Conservation (phyloP, 2,888 invertebrate species). For the Boloria euphrosyne region DNA sequence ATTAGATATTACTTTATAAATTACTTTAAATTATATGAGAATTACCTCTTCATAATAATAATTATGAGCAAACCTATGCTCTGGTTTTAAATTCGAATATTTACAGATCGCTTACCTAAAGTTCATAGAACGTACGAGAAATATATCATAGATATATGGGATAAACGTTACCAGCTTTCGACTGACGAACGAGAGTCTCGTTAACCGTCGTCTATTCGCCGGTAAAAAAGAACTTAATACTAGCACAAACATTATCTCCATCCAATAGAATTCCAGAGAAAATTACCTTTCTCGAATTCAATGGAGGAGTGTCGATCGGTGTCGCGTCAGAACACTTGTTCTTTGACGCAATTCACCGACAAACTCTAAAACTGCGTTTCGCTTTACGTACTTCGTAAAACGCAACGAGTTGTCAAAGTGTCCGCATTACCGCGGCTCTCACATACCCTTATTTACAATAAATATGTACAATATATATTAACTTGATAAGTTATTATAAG, state of each 20-base stretch:
- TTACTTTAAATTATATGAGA: slow-evolving; percentile 36
- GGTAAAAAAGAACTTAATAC: slow-evolving; percentile 73
- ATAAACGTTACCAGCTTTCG: slow-evolving; percentile 89
- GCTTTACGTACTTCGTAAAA: slow-evolving; percentile 66
- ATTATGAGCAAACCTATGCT: slow-evolving; percentile 30
- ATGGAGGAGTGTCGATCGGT: slow-evolving; percentile 68
- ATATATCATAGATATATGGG: slow-evolving; percentile 99
- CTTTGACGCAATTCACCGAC: slow-evolving; percentile 50
- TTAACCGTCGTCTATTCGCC: slow-evolving; percentile 60
- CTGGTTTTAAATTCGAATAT: slow-evolving; percentile 45
- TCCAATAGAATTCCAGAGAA: slow-evolving; percentile 77
- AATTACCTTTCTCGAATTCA: slow-evolving; percentile 82
- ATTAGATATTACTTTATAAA: slow-evolving; percentile 25
- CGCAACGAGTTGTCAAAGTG: slow-evolving; percentile 59
- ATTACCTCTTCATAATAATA: slow-evolving; percentile 39
- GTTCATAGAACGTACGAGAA: slow-evolving; percentile 98
- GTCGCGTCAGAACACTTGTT: slow-evolving; percentile 48
- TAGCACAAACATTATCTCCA: slow-evolving; percentile 65
- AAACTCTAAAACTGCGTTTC: slow-evolving; percentile 58
- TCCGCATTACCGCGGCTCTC: slow-evolving; percentile 79
- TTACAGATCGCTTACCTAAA: slow-evolving; percentile 73
- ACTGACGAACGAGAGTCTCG: slow-evolving; percentile 50
- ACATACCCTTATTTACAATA: slow-evolving; percentile 56
- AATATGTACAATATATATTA: slow-evolving; percentile 64
- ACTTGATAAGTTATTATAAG: slow-evolving; percentile 78